These are phyloP conservation scores for Lepus europaeus DNA, from an alignment of 2,113 vertebrate genomes.

Conservation along the genomic window DNA sequence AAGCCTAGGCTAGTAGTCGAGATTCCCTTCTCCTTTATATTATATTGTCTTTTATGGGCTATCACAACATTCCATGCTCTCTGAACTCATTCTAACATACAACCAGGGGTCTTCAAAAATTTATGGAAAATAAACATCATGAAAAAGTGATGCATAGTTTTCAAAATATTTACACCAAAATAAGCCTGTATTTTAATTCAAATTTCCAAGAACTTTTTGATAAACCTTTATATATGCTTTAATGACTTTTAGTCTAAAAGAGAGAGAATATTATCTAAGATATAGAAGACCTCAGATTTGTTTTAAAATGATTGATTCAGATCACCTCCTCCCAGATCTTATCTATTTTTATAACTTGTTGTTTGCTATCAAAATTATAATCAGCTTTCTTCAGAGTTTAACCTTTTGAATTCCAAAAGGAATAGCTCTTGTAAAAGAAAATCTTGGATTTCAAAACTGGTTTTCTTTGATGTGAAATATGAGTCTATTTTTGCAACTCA, in stretches of 20 bases:
- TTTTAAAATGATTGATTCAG: background rate
- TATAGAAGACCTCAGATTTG: background rate
- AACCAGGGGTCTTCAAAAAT: too few relatives aligned
- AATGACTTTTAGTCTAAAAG: background rate
- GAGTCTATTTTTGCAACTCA: background rate
- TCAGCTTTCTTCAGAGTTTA: background rate
- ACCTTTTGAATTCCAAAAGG: background rate
- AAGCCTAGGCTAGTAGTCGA: background rate
- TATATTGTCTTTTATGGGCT: background rate
- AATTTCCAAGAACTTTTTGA: too few relatives aligned
- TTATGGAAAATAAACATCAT: too few relatives aligned
- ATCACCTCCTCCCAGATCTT: background rate
- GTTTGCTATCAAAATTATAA: background rate
- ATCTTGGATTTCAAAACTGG: background rate
- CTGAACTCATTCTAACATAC: background rate
- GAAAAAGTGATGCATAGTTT: too few relatives aligned
- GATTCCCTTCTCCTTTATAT: background rate
- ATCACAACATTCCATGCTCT: background rate
- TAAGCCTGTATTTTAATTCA: too few relatives aligned
- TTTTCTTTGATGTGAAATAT: background rate
- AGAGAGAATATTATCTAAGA: too few relatives aligned
- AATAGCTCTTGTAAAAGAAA: constrained; percentile 10
- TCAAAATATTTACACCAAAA: too few relatives aligned
- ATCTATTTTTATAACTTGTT: background rate
- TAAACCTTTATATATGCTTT: background rate